Base-by-base conservation (phyloP, 2,888 invertebrate species). In the Scaptodrosophila latifasciaeformis region DNA sequence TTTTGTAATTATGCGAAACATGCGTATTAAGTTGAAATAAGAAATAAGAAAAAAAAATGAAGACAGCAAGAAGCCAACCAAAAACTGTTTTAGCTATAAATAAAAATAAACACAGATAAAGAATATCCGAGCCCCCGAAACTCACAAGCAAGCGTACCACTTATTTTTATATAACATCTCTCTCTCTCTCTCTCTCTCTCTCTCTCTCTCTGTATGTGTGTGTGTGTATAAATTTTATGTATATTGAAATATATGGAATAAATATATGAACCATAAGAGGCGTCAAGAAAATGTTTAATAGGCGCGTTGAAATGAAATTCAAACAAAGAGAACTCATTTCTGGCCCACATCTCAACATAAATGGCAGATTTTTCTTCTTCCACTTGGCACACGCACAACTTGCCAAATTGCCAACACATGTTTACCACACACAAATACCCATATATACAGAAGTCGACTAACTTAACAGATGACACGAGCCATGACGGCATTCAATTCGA, bases 231-330 rank as follows among this genome's bases (percentile, higher is more conserved):
- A n/a, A n/a, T n/a, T n/a, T n/a, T n/a, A n/a, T n/a, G n/a, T n/a
- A n/a, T n/a, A n/a, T n/a, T n/a, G n/a, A 0, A 19, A 2, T 2
- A 44, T 17, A 24, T 27, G 29, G 7, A 12, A 0, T 29, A 12
- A n/a, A 27, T n/a, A 18, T 34, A 21, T 45, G 42, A 46, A 40
- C 40, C 56, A 57, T 49, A 59, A 39, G 55, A 65, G 65, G 65
- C 65, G 65, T 59, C 50, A 65, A 47, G 49, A 44, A 65, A 55
- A 65, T 65, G 54, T 53, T 65, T 62, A 65, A 65, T 65, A 61
- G 62, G 48, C 49, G 58, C 65, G 65, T 49, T 65, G 65, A 65
- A 65, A 65, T 61, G 51, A 65, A 56, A 65, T 51, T 62, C 59
- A 65, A 65, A 62, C 66, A 62, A 61, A 51, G 61, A 47, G 4